Conservation (phyloP, 2,888 invertebrate species). For the Fragum sueziense region DNA sequence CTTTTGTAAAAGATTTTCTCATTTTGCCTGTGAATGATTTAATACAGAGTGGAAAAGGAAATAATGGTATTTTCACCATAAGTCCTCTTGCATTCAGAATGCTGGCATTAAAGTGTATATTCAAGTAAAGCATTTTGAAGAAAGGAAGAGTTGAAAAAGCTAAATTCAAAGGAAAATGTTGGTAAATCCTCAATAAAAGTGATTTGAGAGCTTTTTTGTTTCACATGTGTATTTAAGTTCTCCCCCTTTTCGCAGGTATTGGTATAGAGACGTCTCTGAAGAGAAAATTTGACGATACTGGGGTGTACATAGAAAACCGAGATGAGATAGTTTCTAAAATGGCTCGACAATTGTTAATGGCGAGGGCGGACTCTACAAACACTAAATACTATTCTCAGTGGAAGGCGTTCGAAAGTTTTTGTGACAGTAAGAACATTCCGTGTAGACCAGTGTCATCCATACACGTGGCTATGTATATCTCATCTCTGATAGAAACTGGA, state of each 20-base stretch:
- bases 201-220: no score
- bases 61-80: not conserved
- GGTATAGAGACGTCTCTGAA: not conserved
- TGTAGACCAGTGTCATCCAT: slow-evolving; percentile 1
- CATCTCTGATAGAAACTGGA: not conserved
- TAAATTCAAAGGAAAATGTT: no score
- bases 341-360: not conserved
- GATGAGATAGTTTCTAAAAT: not conserved
- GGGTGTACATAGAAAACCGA: not conserved
- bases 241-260: slow-evolving; percentile 5
- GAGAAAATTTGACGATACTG: not conserved
- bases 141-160: no score
- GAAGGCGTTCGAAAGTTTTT: not conserved
- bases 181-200: no score
- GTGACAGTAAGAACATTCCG: not conserved
- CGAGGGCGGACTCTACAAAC: not conserved
- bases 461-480: slow-evolving; percentile 1
- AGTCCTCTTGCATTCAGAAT: not conserved
- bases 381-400: not conserved
- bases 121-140: no score
- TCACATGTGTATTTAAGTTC: no score
- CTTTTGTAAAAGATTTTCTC: not conserved
- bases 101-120: not conserved
- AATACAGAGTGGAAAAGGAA: not conserved
- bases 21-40: not conserved